Base-by-base conservation (phyloP, 2,797 vertebrate species). In the Enteromius trimaculatus region DNA sequence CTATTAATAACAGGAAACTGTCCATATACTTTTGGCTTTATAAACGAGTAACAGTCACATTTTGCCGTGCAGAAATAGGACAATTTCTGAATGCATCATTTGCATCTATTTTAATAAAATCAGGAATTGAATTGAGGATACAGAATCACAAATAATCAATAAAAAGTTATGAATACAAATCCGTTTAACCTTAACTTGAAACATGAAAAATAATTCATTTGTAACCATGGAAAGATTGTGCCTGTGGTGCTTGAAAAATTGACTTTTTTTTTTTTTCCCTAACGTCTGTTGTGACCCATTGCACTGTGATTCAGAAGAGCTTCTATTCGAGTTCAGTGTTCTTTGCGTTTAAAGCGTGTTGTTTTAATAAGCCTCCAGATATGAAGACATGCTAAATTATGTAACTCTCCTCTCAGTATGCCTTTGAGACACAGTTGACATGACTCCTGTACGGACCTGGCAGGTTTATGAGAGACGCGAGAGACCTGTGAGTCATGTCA, bases 401-500 rank as follows among this genome's bases (percentile, higher is more conserved):
- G 71, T 86, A 84, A 87, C 74, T 77, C 70, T 79, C 26, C 29
- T 31, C 69, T 72, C 39, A 10, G 37, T 79, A 58, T 84, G 71
- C 58, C 71, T 84, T 11, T 2, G 80, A 80, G 81, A 69, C 53
- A 51, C 26, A 60, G 29, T 76, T 47, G 21, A n/a, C 68, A 78
- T 26, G 62, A 64, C 58, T 68, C 31, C 60, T 72, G 55, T 39
- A 66, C 49, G 64, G 53, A 55, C 71, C 58, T 87, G 66, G 69
- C 17, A 79, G 77, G 75, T 70, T 72, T 65, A 47, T 65, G 74
- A 77, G 37, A 49, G 62, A 88, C 78, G 80, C 83, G 29, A n/a
- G n/a, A n/a, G 42, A 86, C 37, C 69, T 70, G 44, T 83, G 85
- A 88, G 66, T 82, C 85, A 83, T 29, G 81, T 77, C 19, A 70